These are phyloP conservation scores for Sycobia sp. DNA, from an alignment of 1,140 invertebrate genomes.

Conservation along the genomic window DNA sequence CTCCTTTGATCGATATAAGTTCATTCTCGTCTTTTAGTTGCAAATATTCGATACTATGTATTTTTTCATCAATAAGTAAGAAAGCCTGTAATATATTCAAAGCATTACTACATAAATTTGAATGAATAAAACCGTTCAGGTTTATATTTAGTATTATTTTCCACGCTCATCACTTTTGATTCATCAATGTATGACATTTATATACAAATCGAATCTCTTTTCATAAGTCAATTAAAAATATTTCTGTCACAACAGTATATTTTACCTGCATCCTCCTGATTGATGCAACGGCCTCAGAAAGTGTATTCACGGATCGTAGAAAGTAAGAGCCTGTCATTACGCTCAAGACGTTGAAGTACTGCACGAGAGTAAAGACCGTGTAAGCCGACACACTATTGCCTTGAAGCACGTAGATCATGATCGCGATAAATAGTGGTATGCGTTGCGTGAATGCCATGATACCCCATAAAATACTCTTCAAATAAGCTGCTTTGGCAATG, in stretches of 20 bases:
- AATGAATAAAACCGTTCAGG: no score
- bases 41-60: no score
- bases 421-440: constrained; percentile 72
- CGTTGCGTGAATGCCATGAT: constrained; percentile 72
- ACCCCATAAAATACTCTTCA: constrained; percentile 74
- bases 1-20: background rate
- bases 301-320: constrained; percentile 66
- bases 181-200: no score
- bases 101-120: no score
- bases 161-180: no score
- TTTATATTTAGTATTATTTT: no score
- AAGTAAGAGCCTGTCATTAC: constrained; percentile 74
- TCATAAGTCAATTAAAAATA: no score
- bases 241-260: no score
- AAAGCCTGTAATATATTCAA: no score
- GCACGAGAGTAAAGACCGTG: constrained; percentile 74
- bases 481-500: constrained; percentile 71
- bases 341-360: constrained; percentile 76
- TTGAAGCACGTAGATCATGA: constrained; percentile 70
- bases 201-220: no score
- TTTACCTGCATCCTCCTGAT: constrained; percentile 67
- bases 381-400: constrained; percentile 69
- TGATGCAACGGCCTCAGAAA: constrained; percentile 69
- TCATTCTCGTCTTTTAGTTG: constrained; percentile 9
- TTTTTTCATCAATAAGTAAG: no score